Base-by-base conservation (phyloP, 2,797 vertebrate genomes). In the Petrocephalus sullivani region DNA sequence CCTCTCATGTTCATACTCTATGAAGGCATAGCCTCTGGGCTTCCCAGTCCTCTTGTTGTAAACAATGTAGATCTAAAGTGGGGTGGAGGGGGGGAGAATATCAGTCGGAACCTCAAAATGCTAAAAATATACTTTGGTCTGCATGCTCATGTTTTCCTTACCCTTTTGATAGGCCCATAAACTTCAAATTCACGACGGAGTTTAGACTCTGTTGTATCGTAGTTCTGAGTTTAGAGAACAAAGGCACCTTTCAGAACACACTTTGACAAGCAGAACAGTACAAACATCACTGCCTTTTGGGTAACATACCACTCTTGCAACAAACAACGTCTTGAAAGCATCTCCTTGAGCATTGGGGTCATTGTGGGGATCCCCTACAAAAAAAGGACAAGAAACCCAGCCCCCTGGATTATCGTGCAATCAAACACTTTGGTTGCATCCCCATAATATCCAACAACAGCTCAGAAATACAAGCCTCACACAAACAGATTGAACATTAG, bases 1-100 rank as follows among this genome's bases (percentile, higher is more conserved):
- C 54, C 98, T 95, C 90, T 99, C 98, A 19, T 99, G 98, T 89
- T 99, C 98, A 0, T 99, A 99, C 93, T 99, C 98, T 8, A 99
- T 99, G 96, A 99, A 99, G 9, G 98, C 98, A 54, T 98, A 99
- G 90, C 98, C 98, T 0, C 98, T 96, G 10, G 98, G 98, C 90
- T 99, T 99, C 64, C 96, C 96, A 0, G 97, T 98, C 90, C 94
- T 95, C 95, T 98, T 99, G 94, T 97, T 99, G 95, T 97, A 98
- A 10, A 99, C 98, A 86, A 99, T 98, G 92, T 98, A 98, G 92
- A 99, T 99, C 98, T 98, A 92, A 54, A 21, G 57, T 49, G 41
- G 4, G 4, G 41, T 41, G 56, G 37, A 60, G 28, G 49, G 1
- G 78, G 7, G 86, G 9, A 28, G 6, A 78, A 33, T 49, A 10